Percentiles rank a stretch among this genome's conserved stretches.
Conservation (phyloP, 2,113 vertebrate genomes). For the Polypterus senegalus region DNA sequence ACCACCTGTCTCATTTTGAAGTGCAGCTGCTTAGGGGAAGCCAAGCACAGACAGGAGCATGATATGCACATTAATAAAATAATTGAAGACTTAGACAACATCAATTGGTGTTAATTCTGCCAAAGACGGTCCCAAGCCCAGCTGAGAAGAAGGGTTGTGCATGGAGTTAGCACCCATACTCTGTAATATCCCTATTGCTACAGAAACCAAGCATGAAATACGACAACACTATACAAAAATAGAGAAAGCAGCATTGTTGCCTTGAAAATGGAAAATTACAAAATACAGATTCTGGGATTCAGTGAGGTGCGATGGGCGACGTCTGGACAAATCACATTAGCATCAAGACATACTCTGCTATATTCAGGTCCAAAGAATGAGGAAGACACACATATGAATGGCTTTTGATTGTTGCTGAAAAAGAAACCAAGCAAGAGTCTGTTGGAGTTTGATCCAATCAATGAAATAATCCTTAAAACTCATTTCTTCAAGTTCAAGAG, state of each 20-base stretch:
- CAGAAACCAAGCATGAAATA: neutral
- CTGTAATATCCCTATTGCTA: neutral
- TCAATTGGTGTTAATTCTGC: too few species aligned
- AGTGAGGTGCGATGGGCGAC: neutral
- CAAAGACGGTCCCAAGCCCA: too few species aligned
- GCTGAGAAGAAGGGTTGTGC: too few species aligned
- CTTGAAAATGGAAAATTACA: neutral
- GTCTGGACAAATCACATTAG: neutral
- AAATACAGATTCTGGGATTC: neutral
- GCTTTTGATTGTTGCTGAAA: neutral
- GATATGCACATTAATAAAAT: too few species aligned
- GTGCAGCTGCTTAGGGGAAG: too few species aligned
- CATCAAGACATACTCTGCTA: neutral
- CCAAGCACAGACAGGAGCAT: too few species aligned
- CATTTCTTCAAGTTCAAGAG: neutral
- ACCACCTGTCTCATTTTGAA: too few species aligned
- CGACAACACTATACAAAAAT: neutral
- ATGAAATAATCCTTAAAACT: neutral
- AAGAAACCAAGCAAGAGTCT: neutral
- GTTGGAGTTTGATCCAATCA: neutral
- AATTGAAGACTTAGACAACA: too few species aligned
- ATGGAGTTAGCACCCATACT: too few species aligned
- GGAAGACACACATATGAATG: neutral
- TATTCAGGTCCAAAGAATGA: neutral
- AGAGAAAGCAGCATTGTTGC: neutral